Conservation (phyloP, 2,797 vertebrate genomes). For the Enteromius argenteus region DNA sequence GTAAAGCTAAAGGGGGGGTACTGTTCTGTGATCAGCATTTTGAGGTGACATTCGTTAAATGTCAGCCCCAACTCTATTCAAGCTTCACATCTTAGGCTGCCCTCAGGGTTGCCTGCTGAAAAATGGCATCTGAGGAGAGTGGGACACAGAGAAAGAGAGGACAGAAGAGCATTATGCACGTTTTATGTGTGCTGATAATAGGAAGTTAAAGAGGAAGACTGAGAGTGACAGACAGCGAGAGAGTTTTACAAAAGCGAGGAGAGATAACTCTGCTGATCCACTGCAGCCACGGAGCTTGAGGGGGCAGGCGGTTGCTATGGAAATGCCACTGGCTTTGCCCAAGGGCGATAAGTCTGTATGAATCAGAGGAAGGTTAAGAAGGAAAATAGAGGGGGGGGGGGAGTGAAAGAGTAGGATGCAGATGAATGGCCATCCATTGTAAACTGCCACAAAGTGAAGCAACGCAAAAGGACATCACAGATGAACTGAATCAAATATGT, state of each 20-base stretch:
- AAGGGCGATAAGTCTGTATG: constrained; percentile 89
- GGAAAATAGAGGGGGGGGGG: constrained; percentile 77
- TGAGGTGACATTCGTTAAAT: constrained; percentile 43
- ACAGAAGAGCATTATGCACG: constrained; percentile 62
- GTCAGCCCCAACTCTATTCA: constrained; percentile 32
- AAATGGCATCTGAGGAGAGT: constrained; percentile 55
- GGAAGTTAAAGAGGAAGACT: constrained; percentile 40
- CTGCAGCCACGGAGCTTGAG: constrained; percentile 79
- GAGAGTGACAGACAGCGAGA: constrained; percentile 56
- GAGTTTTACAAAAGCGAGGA: constrained; percentile 62
- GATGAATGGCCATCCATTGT: constrained; percentile 59
- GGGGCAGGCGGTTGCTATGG: constrained; percentile 75
- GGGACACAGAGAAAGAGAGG: constrained; percentile 53
- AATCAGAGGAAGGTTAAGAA: constrained; percentile 90
- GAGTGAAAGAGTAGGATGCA: constrained; percentile 71
- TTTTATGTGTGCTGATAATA: constrained; percentile 64
- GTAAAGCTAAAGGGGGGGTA: neutral
- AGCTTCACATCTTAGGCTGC: constrained; percentile 54
- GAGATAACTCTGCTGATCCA: constrained; percentile 75
- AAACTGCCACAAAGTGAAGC: constrained; percentile 35
- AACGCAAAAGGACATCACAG: constrained; percentile 40
- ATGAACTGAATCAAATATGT: constrained; percentile 40
- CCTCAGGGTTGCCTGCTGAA: constrained; percentile 57
- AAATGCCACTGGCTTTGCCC: constrained; percentile 86
- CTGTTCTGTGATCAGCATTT: constrained; percentile 49